Base-by-base conservation (phyloP, 2,797 vertebrate species). In the Tangara arthus region DNA sequence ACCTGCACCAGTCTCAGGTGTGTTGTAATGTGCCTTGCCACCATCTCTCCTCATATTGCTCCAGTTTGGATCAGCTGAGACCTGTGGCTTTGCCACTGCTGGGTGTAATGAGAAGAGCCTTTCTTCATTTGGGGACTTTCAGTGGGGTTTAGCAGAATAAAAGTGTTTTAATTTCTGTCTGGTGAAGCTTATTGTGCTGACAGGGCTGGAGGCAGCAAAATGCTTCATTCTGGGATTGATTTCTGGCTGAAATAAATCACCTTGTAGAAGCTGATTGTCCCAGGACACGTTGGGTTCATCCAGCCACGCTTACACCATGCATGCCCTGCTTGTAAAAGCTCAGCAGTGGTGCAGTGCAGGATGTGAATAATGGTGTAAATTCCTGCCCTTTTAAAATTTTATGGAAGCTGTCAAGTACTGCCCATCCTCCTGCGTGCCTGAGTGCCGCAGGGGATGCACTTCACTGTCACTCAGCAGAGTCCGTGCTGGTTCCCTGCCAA, bases 191-290 rank as follows among this genome's bases (percentile, higher is more conserved):
- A 2, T 61, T 69, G 76, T 24, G 47, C 47, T 23, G n/a, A 41
- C 13, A 11, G 2, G n/a, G 55, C 47, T 47, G 28, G 64, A 21
- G 69, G 44, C 52, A 16, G 65, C 42, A 69, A 35, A 75, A 27
- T 0, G 4, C 66, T 76, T 56, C 10, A 1, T 78, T 61, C 55
- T 79, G 56, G 44, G 10, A 1, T 30, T 72, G 41, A 18, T 82
- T 91, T 86, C 55, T 59, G 50, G 63, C 19, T 59, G 91, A 72
- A 95, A 91, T 91, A 93, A 93, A 88, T 56, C 16, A 22, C 28
- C 39, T 52, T 4, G 14, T 24, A 60, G 82, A 79, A 88, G 73
- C 55, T 27, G 76, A 35, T 37, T 63, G n/a, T 41, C 84, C 34
- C 34, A 21, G 80, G 52, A 39, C 5, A 23, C 12, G 22, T 7